Evolutionary conservation across 2,113 vertebrate species (phyloP), one percentile per base, ranked within the genome.

Genomic region (Gnathonemus longibarbis): DNA sequence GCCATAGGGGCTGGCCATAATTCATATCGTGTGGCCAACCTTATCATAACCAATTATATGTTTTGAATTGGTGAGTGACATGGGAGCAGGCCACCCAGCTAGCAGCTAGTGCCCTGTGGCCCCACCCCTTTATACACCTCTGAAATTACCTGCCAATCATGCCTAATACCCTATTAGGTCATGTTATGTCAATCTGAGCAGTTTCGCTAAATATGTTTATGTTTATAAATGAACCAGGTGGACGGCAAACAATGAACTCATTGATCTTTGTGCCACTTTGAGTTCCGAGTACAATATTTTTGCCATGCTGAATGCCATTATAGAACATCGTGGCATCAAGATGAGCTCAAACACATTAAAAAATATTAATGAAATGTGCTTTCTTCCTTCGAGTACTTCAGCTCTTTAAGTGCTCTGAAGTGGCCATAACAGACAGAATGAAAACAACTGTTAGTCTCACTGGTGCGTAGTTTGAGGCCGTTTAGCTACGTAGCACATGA

Each of bases 321-420:
- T 53, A 53, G 53, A 87, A 56, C 27, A 17, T 21, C 42, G n/a
- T 48, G 19, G 84, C 84, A 52, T 50, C 46, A 86, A 35, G 84
- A 87, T 87, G 39, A 53, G 45, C 85, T 56, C 2, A 49, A 56
- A 8, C 53, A 53, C 50, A 87, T 52, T 19, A 56, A 87, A 87
- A 87, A 87, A 80, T 31, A 87, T 87, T 53, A 87, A 87, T 53
- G 85, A 87, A 87, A 53, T 53, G 50, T 6, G 85, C 50, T 87
- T 87, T 87, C 85, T 87, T 56, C 85, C 85, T 87, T 87, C 27
- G 48, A 87, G 85, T 21, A 87, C 17, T 87, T 39, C 50, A 39
- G 50, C 31, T 50, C 50, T 39, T 56, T 87, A 87, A 53, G 85
- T 87, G 85, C 85, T 87, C 53, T 87, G 85, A 87, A 56, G 85